phyloP scores from a whole-genome alignment of 1,140 invertebrate genomes.

The Drosophila tani region DNA sequence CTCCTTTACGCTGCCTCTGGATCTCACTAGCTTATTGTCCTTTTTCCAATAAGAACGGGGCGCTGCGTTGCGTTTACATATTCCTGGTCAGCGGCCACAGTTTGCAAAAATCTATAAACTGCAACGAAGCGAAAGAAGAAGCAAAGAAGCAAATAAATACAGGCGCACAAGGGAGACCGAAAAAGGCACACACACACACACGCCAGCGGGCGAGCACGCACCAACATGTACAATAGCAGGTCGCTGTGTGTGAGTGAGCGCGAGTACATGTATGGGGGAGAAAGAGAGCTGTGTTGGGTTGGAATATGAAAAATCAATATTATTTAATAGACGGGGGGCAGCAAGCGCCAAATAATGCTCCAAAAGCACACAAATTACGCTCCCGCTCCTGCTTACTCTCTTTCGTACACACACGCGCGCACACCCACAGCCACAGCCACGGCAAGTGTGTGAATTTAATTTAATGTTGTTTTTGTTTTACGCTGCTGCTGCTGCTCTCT shows the following conservation, averaged over 20 bases:
- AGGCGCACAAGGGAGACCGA: conserved; percentile 67
- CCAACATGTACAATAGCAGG: conserved; percentile 38
- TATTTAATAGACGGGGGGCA: conserved; percentile 73
- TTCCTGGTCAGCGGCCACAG: conserved; percentile 75
- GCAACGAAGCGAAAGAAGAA: conserved; percentile 69
- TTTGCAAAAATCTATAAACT: conserved; percentile 84
- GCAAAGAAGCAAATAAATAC: conserved; percentile 67
- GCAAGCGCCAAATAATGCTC: conserved; percentile 67
- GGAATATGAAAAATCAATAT: conserved; percentile 82
- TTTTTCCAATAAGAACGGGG: conserved; percentile 68
- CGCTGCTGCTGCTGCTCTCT: conserved; percentile 68
- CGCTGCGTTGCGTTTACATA: conserved; percentile 79
- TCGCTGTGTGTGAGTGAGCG: conserved; percentile 40
- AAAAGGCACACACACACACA: conserved; percentile 44
- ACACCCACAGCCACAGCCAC: background rate
- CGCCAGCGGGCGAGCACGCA: conserved; percentile 36
- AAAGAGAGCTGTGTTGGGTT: conserved; percentile 55
- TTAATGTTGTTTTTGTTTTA: conserved; percentile 72
- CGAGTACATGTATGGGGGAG: conserved; percentile 39
- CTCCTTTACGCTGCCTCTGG: conserved; percentile 15
- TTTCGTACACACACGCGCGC: conserved; percentile 14
- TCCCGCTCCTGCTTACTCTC: conserved; percentile 36
- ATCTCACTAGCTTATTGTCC: conserved; percentile 41
- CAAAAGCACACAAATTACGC: conserved; percentile 48
- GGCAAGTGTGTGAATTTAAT: conserved; percentile 61